Evolutionary conservation across 2,888 invertebrate genomes (phyloP), one percentile per base, ranked within the genome.

Genomic region (Eupelmus urozonus): DNA sequence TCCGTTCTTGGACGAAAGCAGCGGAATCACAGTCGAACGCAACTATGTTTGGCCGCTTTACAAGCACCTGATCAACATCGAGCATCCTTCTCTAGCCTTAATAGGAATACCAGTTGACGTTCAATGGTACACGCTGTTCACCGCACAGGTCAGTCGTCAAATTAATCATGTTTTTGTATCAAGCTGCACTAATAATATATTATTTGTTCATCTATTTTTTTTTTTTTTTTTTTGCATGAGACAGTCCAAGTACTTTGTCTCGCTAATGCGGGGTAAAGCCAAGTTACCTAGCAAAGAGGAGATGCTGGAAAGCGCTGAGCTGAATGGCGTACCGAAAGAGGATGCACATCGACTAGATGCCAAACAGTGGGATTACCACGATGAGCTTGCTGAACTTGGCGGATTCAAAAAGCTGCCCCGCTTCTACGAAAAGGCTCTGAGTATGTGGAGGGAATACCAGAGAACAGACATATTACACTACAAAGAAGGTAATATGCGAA

Each of bases 41-140:
- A 92, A 94, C 88, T 91, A 93, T 86, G 92, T 96, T 3, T 90
- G 92, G 53, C 94, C 95, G 0, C 90, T 96, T 13, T 95, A 95
- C 89, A 94, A 94, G 84, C 95, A 96, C 84, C 90, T 95, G 69
- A 92, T 96, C 59, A 94, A 96, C 88, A 93, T 94, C 16, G 91
- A 93, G 72, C 93, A 93, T 82, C 95, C 96, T 0, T 93, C 93
- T n/a, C 93, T 96, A 93, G 92, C 93, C 66, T 93, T 96, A 82
- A 91, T 96, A 53, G 96, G 96, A 0, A 90, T 96, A 16, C 93
- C 95, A 0, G 93, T 92, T 81, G 90, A 91, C 7, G 93, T 95
- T 0, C 92, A 94, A 82, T 93, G 93, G 0, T 92, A 94, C 90
- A 92, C 94, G 70, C 91, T 94, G 85, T 93, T 95, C 85, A 94